phyloP scores from a whole-genome alignment of 2,113 vertebrate genomes.

The Rhynchomys soricoides region DNA sequence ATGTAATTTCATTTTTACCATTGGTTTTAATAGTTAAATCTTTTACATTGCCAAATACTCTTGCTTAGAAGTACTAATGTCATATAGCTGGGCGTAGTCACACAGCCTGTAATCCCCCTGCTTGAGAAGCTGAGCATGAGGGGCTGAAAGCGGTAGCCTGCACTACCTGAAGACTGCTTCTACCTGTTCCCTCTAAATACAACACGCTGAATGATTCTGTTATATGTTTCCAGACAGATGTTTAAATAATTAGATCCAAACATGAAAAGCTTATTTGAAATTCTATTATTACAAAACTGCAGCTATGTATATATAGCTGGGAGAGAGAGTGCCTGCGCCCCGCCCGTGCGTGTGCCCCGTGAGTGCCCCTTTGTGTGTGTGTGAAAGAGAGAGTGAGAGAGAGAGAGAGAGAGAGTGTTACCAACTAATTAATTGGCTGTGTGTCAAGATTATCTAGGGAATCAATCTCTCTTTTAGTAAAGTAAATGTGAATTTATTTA shows the following conservation, averaged over 20 bases:
- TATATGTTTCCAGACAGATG: neutral
- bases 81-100: neutral
- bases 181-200: neutral
- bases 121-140: neutral
- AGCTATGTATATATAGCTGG: no score
- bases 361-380: no score
- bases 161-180: neutral
- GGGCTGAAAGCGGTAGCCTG: neutral
- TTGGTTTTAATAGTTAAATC: constrained; percentile 23
- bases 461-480: neutral
- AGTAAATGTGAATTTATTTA: neutral
- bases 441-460: neutral
- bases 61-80: constrained; percentile 39
- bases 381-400: no score
- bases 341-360: no score
- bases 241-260: constrained; percentile 58
- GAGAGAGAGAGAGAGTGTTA: neutral
- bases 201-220: neutral
- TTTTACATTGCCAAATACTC: constrained; percentile 21
- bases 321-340: no score
- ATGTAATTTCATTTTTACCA: constrained; percentile 46
- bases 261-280: constrained; percentile 27
- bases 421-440: neutral
- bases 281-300: no score
- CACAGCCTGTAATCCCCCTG: neutral